These are phyloP conservation scores for Callaeas wilsoni DNA, from an alignment of 2,113 vertebrate genomes.

Conservation along the genomic window DNA sequence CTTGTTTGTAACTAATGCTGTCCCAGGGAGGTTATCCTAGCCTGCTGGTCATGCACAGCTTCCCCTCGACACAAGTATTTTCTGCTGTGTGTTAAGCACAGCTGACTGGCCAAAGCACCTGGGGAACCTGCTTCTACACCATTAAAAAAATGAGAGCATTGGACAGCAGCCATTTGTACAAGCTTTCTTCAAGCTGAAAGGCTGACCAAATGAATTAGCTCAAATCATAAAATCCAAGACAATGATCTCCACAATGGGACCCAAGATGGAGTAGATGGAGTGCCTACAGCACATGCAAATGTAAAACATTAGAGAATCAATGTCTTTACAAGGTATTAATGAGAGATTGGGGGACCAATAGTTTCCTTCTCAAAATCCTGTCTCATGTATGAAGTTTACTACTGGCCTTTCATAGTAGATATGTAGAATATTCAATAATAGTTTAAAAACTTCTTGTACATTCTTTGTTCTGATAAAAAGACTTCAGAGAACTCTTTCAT, in stretches of 20 bases:
- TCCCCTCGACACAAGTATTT: background rate
- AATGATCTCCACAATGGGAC: background rate
- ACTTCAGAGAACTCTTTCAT: background rate
- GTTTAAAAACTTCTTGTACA: background rate
- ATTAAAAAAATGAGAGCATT: background rate
- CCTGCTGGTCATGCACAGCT: too few species aligned
- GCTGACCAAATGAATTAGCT: background rate
- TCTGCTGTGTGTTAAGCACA: background rate
- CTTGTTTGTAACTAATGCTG: background rate
- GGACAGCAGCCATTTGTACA: background rate
- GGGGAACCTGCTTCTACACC: background rate
- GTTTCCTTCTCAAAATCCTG: background rate
- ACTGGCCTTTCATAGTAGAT: background rate
- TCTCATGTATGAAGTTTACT: background rate
- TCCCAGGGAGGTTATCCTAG: background rate
- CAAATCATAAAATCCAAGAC: background rate
- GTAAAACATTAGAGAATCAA: fast-evolving
- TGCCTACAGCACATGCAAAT: background rate
- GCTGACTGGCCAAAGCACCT: background rate
- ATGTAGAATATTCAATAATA: background rate
- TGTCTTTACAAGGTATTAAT: background rate
- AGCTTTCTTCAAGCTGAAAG: background rate
- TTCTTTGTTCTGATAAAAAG: background rate
- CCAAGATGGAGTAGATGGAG: background rate
- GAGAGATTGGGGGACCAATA: background rate